A percentile compares a stretch with the other conserved stretches of the same genome.
phyloP scores from a whole-genome alignment of 2,797 vertebrate genomes.

The Trichosurus vulpecula region DNA sequence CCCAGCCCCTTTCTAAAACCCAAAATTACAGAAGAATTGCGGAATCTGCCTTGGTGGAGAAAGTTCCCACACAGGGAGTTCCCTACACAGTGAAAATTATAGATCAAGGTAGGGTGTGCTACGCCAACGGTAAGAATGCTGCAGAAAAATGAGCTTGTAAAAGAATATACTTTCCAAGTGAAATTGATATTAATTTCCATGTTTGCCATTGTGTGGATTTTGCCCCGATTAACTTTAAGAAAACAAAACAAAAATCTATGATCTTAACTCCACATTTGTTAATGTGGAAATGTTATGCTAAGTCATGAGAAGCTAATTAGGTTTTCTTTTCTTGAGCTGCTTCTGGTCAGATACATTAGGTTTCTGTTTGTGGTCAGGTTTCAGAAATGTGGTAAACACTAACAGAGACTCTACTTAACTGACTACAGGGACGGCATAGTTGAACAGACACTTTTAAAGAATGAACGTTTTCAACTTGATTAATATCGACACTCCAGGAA shows the following conservation, averaged over 20 bases:
- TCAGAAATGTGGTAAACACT: slow-evolving; percentile 50
- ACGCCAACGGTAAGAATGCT: neutral
- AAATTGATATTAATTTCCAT: slow-evolving; percentile 57
- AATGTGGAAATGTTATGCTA: slow-evolving; percentile 46
- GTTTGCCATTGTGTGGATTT: slow-evolving; percentile 61
- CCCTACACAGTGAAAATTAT: neutral
- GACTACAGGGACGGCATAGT: slow-evolving; percentile 29
- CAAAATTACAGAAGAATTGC: neutral
- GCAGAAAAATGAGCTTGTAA: neutral
- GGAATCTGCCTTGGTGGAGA: neutral
- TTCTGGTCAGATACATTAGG: slow-evolving; percentile 48
- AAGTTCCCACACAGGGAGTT: neutral
- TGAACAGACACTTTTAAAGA: slow-evolving; percentile 48
- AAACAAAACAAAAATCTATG: slow-evolving; percentile 9
- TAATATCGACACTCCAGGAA: slow-evolving; percentile 31
- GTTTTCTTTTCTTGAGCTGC: slow-evolving; percentile 54
- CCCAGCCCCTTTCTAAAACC: neutral
- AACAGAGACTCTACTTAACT: slow-evolving; percentile 19
- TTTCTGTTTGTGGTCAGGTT: slow-evolving; percentile 54
- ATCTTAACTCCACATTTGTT: slow-evolving; percentile 56
- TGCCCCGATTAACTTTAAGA: slow-evolving; percentile 61
- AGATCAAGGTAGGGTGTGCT: neutral
- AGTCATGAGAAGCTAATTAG: slow-evolving; percentile 63
- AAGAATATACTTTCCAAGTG: slow-evolving; percentile 9
- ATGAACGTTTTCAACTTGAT: slow-evolving; percentile 39